Conservation (phyloP, 2,888 invertebrate genomes). For the Oxycera nigricornis region DNA sequence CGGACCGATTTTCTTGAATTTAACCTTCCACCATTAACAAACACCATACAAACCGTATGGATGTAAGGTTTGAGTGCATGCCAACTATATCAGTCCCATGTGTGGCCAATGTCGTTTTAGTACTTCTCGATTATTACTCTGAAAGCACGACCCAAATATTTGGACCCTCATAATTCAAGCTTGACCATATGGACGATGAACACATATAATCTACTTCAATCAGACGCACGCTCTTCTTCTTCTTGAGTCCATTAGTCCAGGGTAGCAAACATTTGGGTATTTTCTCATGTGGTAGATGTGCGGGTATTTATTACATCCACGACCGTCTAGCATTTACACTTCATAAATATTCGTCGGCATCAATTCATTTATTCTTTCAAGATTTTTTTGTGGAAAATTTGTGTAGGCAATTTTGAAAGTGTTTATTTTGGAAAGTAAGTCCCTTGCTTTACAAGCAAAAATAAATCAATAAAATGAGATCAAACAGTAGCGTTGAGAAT, state of each 20-base stretch:
- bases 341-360: constrained; percentile 28
- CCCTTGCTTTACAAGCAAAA: too few relatives aligned
- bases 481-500: too few relatives aligned
- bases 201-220: neutral
- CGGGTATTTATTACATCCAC: constrained; percentile 17
- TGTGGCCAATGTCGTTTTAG: constrained; percentile 22
- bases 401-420: too few relatives aligned
- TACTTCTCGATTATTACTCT: constrained; percentile 35
- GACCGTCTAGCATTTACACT: constrained; percentile 29
- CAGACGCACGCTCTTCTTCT: neutral
- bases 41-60: too few relatives aligned
- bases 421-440: too few relatives aligned
- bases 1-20: too few relatives aligned
- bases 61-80: too few relatives aligned
- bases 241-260: neutral
- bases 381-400: too few relatives aligned
- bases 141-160: constrained; percentile 32
- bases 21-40: too few relatives aligned
- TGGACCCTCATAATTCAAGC: constrained; percentile 34
- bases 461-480: too few relatives aligned
- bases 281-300: neutral
- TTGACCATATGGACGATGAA: neutral
- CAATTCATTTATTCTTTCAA: neutral
- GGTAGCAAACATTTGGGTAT: neutral
- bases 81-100: too few relatives aligned